phyloP scores from a whole-genome alignment of 1,140 invertebrate genomes.

The Drosophila ogumai region DNA sequence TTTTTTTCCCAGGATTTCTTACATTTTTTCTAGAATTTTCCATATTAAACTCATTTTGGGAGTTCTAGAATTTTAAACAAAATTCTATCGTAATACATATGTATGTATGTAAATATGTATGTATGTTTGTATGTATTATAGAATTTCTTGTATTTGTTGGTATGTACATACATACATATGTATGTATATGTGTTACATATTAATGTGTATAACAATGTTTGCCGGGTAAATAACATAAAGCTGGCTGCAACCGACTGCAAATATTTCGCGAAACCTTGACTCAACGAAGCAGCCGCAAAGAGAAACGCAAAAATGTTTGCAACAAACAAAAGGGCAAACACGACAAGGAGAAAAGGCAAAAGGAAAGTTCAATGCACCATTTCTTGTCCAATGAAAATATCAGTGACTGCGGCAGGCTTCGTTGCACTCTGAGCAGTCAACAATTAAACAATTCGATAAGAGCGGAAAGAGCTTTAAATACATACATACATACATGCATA shows the following conservation, averaged over 20 bases:
- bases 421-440: conserved; percentile 14
- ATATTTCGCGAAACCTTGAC: conserved; percentile 8
- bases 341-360: conserved; percentile 28
- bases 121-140: no score
- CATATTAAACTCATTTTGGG: not conserved
- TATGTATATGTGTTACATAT: no score
- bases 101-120: no score
- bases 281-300: conserved; percentile 9
- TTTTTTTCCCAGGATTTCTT: not conserved
- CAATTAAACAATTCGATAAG: conserved; percentile 51
- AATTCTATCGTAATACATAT: not conserved
- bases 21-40: not conserved
- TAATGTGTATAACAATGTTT: not conserved
- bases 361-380: conserved; percentile 65
- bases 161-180: no score
- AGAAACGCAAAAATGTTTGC: conserved; percentile 32
- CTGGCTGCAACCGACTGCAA: conserved; percentile 4
- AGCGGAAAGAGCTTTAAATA: conserved; percentile 43
- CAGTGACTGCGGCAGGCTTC: conserved; percentile 22
- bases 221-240: not conserved
- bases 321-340: conserved; percentile 38
- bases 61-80: not conserved
- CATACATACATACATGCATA: not conserved
- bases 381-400: conserved; percentile 17
- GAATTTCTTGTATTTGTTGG: no score